Evolutionary conservation across 2,113 vertebrate species (phyloP).

Genomic region (Labeo catla): DNA sequence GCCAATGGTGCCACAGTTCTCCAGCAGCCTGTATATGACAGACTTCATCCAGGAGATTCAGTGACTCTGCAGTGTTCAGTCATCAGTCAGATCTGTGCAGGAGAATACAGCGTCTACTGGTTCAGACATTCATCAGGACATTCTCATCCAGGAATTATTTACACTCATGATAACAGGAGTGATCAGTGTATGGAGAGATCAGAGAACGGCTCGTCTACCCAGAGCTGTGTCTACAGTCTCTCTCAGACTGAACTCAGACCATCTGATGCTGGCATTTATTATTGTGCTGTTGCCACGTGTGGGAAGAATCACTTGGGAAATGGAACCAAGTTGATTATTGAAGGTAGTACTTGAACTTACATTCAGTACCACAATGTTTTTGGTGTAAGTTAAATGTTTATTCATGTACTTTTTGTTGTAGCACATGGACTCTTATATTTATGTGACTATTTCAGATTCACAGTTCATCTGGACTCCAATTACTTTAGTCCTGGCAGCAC

Average conservation of each 20-base stretch:
- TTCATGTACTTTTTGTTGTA: too few species aligned
- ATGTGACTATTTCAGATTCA: too few species aligned
- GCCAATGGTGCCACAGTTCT: not conserved
- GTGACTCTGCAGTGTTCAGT: conserved; percentile 59
- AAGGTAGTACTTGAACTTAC: too few species aligned
- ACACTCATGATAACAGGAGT: conserved; percentile 38
- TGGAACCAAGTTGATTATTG: too few species aligned
- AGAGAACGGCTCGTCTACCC: conserved; percentile 9
- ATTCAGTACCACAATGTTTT: too few species aligned
- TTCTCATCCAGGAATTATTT: conserved; percentile 52
- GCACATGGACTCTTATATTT: too few species aligned
- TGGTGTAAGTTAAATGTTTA: too few species aligned
- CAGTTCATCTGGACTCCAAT: too few species aligned
- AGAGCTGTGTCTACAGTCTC: conserved; percentile 59
- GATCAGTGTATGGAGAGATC: conserved; percentile 39
- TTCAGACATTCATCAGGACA: conserved; percentile 49
- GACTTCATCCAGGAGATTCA: conserved; percentile 50
- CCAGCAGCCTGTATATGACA: not conserved
- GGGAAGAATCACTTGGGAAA: conserved; percentile 58
- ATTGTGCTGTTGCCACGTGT: conserved; percentile 61
- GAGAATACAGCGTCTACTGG: conserved; percentile 54
- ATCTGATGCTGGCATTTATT: conserved; percentile 58
- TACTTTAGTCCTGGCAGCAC: too few species aligned
- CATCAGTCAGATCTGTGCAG: conserved; percentile 20
- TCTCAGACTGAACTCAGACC: conserved; percentile 51